Conservation (phyloP, 2,797 vertebrate species). For the Smutsia temminckii region DNA sequence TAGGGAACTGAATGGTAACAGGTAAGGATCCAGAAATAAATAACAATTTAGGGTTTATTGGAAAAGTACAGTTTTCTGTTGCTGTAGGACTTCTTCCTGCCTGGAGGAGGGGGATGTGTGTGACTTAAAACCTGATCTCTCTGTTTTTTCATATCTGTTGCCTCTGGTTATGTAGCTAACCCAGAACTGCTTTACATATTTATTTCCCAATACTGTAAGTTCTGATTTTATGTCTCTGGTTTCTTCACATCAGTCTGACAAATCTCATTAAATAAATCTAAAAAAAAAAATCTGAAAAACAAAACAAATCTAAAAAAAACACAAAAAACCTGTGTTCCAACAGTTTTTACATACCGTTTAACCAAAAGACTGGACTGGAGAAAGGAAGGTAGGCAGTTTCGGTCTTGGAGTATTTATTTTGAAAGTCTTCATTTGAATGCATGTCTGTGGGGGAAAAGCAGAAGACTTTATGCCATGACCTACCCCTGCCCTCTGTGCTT, state of each 20-base stretch:
- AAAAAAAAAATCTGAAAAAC: too few relatives aligned
- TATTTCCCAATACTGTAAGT: slow-evolving; percentile 29
- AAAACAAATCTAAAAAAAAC: too few relatives aligned
- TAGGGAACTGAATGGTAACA: slow-evolving; percentile 31
- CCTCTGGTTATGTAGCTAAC: background rate
- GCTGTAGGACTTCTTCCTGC: slow-evolving; percentile 6
- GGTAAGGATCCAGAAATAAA: slow-evolving; percentile 59
- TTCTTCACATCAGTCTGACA: background rate
- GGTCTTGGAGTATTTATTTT: background rate
- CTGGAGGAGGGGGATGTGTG: background rate
- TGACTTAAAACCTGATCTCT: background rate
- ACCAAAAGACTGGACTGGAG: background rate
- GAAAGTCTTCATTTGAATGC: background rate
- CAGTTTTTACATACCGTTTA: background rate
- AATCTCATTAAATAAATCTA: slow-evolving; percentile 29
- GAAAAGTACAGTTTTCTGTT: slow-evolving; percentile 58
- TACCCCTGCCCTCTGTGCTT: background rate
- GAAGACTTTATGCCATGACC: background rate
- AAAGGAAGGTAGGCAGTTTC: background rate
- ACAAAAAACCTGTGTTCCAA: background rate
- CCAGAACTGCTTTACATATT: slow-evolving; percentile 53
- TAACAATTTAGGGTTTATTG: slow-evolving; percentile 58
- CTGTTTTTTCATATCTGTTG: background rate
- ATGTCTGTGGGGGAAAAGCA: background rate
- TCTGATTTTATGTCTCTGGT: slow-evolving; percentile 32